phyloP scores from a whole-genome alignment of 1,140 invertebrate genomes.

The Drosophila teissieri region DNA sequence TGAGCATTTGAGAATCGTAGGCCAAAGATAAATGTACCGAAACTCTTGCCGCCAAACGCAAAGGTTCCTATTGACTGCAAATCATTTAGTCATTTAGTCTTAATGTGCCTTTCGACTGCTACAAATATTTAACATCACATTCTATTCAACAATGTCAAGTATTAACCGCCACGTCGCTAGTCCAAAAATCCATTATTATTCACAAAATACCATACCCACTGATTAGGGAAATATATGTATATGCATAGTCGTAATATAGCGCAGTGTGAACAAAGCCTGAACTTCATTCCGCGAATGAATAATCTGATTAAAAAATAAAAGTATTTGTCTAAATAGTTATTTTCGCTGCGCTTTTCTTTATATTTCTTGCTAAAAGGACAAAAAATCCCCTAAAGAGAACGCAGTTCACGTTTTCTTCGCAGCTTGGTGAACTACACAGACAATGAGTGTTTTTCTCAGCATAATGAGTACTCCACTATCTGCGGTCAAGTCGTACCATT shows the following conservation, averaged over 20 bases:
- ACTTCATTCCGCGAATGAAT: slow-evolving; percentile 44
- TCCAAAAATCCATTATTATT: slow-evolving; percentile 15
- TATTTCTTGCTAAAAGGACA: not conserved
- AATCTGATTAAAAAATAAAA: slow-evolving; percentile 18
- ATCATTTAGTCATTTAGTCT: slow-evolving; percentile 12
- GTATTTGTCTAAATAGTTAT: slow-evolving; percentile 1
- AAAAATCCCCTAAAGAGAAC: slow-evolving; percentile 10
- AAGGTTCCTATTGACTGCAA: slow-evolving; percentile 39
- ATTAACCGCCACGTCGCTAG: slow-evolving; percentile 38
- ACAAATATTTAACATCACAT: slow-evolving; percentile 3
- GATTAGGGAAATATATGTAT: slow-evolving; percentile 10
- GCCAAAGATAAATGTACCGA: slow-evolving; percentile 41
- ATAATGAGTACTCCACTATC: slow-evolving; percentile 19
- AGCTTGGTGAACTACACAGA: slow-evolving; percentile 18
- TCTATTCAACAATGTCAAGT: slow-evolving; percentile 28
- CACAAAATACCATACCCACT: not conserved
- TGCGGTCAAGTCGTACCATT: slow-evolving; percentile 10
- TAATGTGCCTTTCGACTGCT: slow-evolving; percentile 34
- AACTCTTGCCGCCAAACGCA: slow-evolving; percentile 42
- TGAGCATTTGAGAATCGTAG: slow-evolving; percentile 56
- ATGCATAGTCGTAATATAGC: slow-evolving; percentile 9
- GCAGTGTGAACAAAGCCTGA: slow-evolving; percentile 33
- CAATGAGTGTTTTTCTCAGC: slow-evolving; percentile 3
- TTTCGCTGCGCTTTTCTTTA: slow-evolving; percentile 1
- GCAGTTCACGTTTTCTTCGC: slow-evolving; percentile 14